A percentile compares a stretch with the other conserved stretches of the same genome.
These are phyloP conservation scores for Tetraodon nigroviridis DNA, from an alignment of 2,113 vertebrate species.

Conservation along the genomic window DNA sequence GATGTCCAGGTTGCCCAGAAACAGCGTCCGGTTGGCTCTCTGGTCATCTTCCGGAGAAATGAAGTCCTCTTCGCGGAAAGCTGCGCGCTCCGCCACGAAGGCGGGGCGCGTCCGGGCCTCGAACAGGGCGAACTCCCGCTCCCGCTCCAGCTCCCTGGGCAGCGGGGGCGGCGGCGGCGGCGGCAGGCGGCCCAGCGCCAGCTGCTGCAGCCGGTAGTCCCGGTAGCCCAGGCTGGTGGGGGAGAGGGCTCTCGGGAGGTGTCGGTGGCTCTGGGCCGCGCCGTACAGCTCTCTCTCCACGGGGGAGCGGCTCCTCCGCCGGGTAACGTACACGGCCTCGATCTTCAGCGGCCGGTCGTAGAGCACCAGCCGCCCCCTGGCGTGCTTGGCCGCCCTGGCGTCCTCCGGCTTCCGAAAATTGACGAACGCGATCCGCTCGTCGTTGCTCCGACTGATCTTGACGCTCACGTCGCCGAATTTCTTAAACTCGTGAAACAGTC, in stretches of 20 bases:
- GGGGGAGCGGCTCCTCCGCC: constrained; percentile 86
- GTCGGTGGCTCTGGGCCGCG: constrained; percentile 73
- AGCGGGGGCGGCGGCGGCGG: constrained; percentile 87
- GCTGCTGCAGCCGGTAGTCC: constrained; percentile 91
- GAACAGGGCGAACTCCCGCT: constrained; percentile 84
- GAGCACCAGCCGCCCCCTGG: constrained; percentile 86
- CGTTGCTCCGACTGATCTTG: constrained; percentile 88
- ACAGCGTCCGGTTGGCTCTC: constrained; percentile 92
- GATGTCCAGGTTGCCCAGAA: constrained; percentile 94
- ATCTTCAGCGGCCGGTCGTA: constrained; percentile 93
- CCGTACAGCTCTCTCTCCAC: constrained; percentile 83
- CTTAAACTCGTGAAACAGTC: constrained; percentile 96
- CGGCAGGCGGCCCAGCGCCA: constrained; percentile 87
- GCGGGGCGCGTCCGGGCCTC: constrained; percentile 85
- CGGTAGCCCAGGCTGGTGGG: constrained; percentile 88
- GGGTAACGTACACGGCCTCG: constrained; percentile 85
- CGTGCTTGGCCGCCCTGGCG: constrained; percentile 90
- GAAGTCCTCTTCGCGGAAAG: constrained; percentile 89
- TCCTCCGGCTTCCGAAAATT: constrained; percentile 93
- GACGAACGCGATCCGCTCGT: constrained; percentile 92
- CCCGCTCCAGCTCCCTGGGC: constrained; percentile 87
- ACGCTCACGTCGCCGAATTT: constrained; percentile 96
- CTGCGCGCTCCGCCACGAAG: constrained; percentile 82
- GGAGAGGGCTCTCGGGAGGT: constrained; percentile 83
- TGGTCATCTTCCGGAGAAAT: constrained; percentile 96